Conservation (phyloP, 2,888 invertebrate species). For the Melolontha melolontha region DNA sequence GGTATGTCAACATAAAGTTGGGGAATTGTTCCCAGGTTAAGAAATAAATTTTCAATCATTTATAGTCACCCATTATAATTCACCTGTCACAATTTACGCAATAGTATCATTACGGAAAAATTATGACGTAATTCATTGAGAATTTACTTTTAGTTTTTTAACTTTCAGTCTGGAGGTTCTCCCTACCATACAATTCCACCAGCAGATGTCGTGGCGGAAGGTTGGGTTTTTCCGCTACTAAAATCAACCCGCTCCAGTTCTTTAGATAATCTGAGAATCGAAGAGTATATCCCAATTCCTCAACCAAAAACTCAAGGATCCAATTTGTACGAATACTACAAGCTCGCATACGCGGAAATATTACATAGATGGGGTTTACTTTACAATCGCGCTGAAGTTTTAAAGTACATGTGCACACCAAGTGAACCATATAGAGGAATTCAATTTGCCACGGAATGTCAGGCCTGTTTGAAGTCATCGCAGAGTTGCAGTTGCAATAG, state of each 20-base stretch:
- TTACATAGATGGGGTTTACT: slow-evolving; percentile 71
- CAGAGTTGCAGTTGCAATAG: slow-evolving; percentile 77
- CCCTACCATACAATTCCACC: slow-evolving; percentile 90
- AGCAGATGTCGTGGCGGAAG: slow-evolving; percentile 82
- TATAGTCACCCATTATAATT: too few species aligned
- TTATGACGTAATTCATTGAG: neutral
- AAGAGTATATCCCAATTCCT: slow-evolving; percentile 59
- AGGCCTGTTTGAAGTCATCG: slow-evolving; percentile 75
- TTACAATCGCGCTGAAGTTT: slow-evolving; percentile 69
- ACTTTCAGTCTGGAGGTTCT: slow-evolving; percentile 78
- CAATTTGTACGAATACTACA: slow-evolving; percentile 83
- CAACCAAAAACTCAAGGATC: slow-evolving; percentile 60
- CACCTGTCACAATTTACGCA: too few species aligned
- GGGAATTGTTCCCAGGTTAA: too few species aligned
- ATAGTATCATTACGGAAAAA: slow-evolving; percentile 8
- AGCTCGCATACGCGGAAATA: slow-evolving; percentile 89
- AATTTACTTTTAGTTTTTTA: slow-evolving; percentile 3
- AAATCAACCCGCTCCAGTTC: slow-evolving; percentile 80
- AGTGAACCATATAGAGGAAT: slow-evolving; percentile 68
- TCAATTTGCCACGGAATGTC: slow-evolving; percentile 81
- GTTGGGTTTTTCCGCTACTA: slow-evolving; percentile 79
- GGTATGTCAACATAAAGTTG: too few species aligned
- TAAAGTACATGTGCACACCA: slow-evolving; percentile 70
- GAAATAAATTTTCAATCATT: too few species aligned
- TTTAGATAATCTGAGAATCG: slow-evolving; percentile 75